Base-by-base conservation (phyloP, 2,797 vertebrate genomes). In the Discoglossus pictus region DNA sequence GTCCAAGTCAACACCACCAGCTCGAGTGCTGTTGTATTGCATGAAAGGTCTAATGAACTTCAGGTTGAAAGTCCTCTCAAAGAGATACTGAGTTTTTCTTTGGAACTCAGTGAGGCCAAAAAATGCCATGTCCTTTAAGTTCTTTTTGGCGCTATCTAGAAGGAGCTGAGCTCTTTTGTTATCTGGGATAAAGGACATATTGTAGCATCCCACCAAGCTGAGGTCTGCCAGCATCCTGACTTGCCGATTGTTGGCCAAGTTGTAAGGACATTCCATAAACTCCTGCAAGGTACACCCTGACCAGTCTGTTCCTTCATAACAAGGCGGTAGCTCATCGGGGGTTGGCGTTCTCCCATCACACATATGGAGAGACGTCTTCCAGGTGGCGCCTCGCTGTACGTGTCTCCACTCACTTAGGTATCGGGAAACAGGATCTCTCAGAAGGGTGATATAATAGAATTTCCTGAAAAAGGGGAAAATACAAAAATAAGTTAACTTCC, bases 371-470 rank as follows among this genome's bases (percentile, higher is more conserved):
- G 97, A 98, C 0, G 95, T 98, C 83, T 98, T 99, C 97, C 97
- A 99, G 0, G 97, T 99, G 64, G 97, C 97, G 4, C 97, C 97
- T 0, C 97, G 89, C 61, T 99, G 97, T 40, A 98, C 97, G 0
- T 99, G 97, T 8, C 97, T 88, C 97, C 97, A 99, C 73, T 99
- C 97, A 1, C 97, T 99, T 75, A 99, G 93, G 88, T 99, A 99
- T 65, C 97, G 93, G 1, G 96, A 99, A 20, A 99, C 94, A 0
- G 97, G 97, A 85, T 99, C 97, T 51, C 96, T 90, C 78, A 99
- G 88, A 71, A 99, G 83, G 0, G 97, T 98, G 84, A 99, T 99
- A 83, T 99, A 98, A 82, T 99, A 98, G 81, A 98, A 99, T 79
- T 98, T 99, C 81, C 97, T 98, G 76, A 65, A 39, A 56, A 44